Evolutionary conservation across 2,113 vertebrate genomes (phyloP).

Genomic region (Tylochromis polylepis): DNA sequence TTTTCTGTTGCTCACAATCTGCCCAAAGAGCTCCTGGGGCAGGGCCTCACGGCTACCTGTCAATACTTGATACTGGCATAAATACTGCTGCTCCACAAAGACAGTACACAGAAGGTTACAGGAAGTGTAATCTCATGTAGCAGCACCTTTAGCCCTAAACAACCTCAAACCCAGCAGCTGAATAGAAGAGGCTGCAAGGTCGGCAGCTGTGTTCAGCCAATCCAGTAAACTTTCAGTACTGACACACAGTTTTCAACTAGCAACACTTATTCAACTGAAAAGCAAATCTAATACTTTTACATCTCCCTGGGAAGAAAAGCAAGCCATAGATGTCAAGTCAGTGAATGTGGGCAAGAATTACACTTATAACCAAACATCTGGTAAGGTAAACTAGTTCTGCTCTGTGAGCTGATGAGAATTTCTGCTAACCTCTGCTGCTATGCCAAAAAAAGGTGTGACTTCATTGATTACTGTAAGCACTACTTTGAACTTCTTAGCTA

Average conservation of each 20-base stretch:
- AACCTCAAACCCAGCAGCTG: conserved; percentile 7
- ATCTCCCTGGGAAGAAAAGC: not conserved
- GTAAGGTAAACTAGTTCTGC: not conserved
- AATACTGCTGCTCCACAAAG: conserved; percentile 33
- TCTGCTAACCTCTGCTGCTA: not conserved
- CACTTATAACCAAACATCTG: not conserved
- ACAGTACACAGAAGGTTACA: conserved; percentile 8
- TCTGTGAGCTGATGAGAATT: not conserved
- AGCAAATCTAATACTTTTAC: not conserved
- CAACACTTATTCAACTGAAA: not conserved
- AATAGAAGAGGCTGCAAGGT: not conserved
- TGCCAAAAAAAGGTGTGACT: not conserved
- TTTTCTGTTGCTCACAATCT: conserved; percentile 55
- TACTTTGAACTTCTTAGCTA: not conserved
- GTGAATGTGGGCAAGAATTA: not conserved
- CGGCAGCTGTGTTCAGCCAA: not conserved
- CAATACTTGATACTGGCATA: conserved; percentile 60
- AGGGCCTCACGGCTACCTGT: conserved; percentile 49
- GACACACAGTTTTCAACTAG: not conserved
- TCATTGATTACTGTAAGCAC: not conserved
- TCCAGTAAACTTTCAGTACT: not conserved
- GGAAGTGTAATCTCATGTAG: conserved; percentile 22
- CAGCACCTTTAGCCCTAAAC: conserved; percentile 4
- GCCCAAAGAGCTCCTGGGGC: conserved; percentile 35
- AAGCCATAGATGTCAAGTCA: not conserved